Evolutionary conservation across 2,113 vertebrate genomes (phyloP).

Genomic region (Okapia johnstoni): DNA sequence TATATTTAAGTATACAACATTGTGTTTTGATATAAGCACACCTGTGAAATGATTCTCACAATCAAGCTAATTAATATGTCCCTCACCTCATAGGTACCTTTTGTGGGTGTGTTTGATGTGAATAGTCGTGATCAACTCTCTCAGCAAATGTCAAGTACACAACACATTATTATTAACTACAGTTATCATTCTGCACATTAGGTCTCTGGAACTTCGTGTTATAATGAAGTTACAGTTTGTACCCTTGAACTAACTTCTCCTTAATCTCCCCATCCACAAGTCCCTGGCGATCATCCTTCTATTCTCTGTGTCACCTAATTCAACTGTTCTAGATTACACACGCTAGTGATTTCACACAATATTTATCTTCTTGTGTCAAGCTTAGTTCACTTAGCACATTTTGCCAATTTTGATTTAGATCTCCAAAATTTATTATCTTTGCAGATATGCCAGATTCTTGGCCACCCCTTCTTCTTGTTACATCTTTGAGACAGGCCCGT

Average conservation of each 20-base stretch:
- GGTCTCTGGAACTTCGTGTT: neutral
- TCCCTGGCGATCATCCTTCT: neutral
- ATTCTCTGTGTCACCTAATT: neutral
- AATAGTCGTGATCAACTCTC: neutral
- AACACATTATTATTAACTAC: neutral
- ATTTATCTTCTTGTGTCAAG: neutral
- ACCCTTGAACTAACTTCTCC: neutral
- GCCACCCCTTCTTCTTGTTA: accelerated
- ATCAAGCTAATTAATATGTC: neutral
- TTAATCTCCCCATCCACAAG: neutral
- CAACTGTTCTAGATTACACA: neutral
- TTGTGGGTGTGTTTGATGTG: neutral
- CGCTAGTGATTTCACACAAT: neutral
- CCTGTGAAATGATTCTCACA: neutral
- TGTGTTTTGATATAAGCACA: neutral
- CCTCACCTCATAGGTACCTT: neutral
- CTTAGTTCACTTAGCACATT: neutral
- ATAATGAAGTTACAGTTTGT: neutral
- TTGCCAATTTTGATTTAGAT: neutral
- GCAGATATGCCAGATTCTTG: neutral
- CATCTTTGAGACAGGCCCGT: accelerated
- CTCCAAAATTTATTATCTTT: neutral
- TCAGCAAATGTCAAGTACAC: neutral
- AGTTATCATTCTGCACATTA: too few species aligned
- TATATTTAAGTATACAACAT: neutral